These are phyloP conservation scores for Eristalis pertinax DNA, from an alignment of 2,888 invertebrate species.

Conservation along the genomic window DNA sequence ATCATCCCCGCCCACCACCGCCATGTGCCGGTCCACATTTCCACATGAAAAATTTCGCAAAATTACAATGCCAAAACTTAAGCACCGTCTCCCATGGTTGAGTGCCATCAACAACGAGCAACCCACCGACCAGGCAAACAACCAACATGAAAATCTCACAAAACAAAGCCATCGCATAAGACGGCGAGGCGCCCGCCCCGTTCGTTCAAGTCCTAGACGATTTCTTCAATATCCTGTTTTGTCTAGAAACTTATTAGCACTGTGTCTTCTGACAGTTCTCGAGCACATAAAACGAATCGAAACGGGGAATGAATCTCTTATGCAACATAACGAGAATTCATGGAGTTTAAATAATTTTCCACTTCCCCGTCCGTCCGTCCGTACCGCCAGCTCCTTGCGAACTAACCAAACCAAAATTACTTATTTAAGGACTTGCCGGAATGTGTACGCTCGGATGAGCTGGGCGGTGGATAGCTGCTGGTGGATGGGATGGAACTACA, in stretches of 20 bases:
- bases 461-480: neutral
- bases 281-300: constrained; percentile 35
- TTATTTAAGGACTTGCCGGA: constrained; percentile 52
- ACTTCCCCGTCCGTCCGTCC: neutral
- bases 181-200: constrained; percentile 39
- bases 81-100: neutral
- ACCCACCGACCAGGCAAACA: neutral
- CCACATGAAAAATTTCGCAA: constrained; percentile 48
- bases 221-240: constrained; percentile 68
- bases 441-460: neutral
- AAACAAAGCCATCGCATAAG: constrained; percentile 53
- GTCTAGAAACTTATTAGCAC: constrained; percentile 66
- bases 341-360: constrained; percentile 64
- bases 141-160: constrained; percentile 7
- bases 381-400: neutral
- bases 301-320: constrained; percentile 18
- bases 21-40: constrained; percentile 22
- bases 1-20: neutral
- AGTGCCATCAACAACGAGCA: constrained; percentile 2
- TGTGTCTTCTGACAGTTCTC: constrained; percentile 41
- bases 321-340: constrained; percentile 55
- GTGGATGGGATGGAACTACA: neutral
- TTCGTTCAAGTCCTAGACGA: constrained; percentile 52
- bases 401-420: constrained; percentile 45
- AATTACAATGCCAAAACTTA: constrained; percentile 43